phyloP scores from a whole-genome alignment of 2,888 invertebrate genomes.

The Cryptocephalus moraei region DNA sequence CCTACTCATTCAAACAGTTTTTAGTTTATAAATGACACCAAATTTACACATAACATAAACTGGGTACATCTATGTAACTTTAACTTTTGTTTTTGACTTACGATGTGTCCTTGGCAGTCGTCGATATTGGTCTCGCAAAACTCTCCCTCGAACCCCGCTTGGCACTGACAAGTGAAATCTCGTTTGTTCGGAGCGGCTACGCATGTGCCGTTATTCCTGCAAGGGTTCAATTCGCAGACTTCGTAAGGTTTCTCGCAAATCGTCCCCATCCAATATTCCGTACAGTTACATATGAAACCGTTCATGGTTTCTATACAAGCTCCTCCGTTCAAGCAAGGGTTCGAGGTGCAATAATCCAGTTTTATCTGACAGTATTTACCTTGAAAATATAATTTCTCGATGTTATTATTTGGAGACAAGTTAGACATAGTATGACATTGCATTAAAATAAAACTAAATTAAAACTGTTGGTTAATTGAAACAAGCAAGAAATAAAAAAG shows the following conservation, averaged over 20 bases:
- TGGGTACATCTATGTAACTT: too few species aligned
- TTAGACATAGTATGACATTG: not conserved
- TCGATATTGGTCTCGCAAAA: conserved; percentile 55
- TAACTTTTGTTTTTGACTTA: too few species aligned
- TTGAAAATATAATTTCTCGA: conserved; percentile 11
- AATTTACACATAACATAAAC: too few species aligned
- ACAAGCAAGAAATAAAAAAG: not conserved
- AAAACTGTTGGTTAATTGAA: not conserved
- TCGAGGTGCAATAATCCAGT: conserved; percentile 40
- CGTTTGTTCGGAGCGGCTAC: conserved; percentile 38
- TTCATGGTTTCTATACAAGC: conserved; percentile 42
- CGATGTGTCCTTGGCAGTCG: conserved; percentile 46
- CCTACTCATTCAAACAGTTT: too few species aligned
- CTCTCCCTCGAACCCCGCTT: conserved; percentile 52
- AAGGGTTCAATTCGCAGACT: conserved; percentile 48
- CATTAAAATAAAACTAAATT: not conserved
- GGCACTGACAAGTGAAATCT: conserved; percentile 53
- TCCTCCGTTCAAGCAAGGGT: conserved; percentile 46
- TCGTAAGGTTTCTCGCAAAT: conserved; percentile 48
- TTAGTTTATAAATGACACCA: too few species aligned
- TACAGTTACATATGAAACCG: conserved; percentile 48
- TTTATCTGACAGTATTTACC: conserved; percentile 47
- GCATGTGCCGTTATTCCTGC: conserved; percentile 55
- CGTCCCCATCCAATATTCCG: conserved; percentile 46
- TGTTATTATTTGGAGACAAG: not conserved